Evolutionary conservation across 2,113 vertebrate genomes (phyloP).

Genomic region (Athene cunicularia): DNA sequence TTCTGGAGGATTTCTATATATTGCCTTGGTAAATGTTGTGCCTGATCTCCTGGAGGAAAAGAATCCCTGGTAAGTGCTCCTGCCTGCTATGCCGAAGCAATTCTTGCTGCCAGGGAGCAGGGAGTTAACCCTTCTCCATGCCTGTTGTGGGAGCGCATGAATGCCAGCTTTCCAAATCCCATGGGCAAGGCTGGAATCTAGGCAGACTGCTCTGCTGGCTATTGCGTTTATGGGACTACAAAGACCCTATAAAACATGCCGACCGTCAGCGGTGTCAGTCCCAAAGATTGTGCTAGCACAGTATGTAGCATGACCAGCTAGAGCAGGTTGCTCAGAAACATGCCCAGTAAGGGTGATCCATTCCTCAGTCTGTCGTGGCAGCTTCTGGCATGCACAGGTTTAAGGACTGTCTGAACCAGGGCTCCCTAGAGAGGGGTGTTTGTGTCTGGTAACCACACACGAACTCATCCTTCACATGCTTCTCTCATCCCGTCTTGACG

Average conservation of each 20-base stretch:
- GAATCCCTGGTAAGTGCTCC: constrained; percentile 82
- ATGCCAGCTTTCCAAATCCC: neutral
- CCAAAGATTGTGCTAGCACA: neutral
- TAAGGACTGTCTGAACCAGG: neutral
- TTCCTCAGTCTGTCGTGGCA: neutral
- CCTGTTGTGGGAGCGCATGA: neutral
- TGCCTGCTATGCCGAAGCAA: neutral
- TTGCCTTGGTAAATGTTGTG: constrained; percentile 94
- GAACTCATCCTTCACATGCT: neutral
- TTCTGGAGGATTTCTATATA: constrained; percentile 95
- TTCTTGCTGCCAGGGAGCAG: neutral
- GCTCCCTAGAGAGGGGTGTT: neutral
- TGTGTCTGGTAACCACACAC: neutral
- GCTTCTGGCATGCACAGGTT: neutral
- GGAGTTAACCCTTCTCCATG: neutral
- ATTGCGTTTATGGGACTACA: neutral
- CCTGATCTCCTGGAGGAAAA: constrained; percentile 94
- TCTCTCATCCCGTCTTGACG: neutral
- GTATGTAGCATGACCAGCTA: neutral
- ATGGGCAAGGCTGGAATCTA: neutral
- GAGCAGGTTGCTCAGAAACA: neutral
- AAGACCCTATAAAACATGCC: neutral
- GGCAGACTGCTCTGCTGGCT: neutral
- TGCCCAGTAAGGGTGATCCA: neutral
- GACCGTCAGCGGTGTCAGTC: neutral